These are phyloP conservation scores for Rhagium mordax DNA, from an alignment of 2,888 invertebrate genomes.

Conservation along the genomic window DNA sequence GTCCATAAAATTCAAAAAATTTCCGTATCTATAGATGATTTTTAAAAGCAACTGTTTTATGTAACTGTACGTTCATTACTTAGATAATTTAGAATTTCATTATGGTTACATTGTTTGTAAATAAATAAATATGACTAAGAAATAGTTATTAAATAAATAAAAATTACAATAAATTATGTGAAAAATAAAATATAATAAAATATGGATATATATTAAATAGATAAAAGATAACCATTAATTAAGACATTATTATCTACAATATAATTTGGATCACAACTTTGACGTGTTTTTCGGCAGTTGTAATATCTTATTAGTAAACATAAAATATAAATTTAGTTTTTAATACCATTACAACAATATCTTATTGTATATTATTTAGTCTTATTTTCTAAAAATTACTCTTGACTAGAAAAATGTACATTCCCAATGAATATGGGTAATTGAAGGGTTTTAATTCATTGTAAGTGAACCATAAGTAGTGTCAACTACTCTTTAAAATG, in stretches of 20 bases:
- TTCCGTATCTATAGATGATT: too few relatives aligned
- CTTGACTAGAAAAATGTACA: slow-evolving; percentile 60
- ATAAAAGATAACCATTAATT: too few relatives aligned
- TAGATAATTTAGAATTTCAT: slow-evolving; percentile 40
- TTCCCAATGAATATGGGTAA: slow-evolving; percentile 52
- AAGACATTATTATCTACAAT: slow-evolving; percentile 15
- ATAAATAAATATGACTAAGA: background rate
- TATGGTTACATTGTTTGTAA: background rate
- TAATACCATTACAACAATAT: slow-evolving; percentile 50
- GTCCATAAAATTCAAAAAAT: too few relatives aligned
- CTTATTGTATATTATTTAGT: slow-evolving; percentile 43
- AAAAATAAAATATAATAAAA: slow-evolving; percentile 16
- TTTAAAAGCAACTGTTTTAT: slow-evolving; percentile 14
- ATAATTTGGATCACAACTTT: slow-evolving; percentile 57
- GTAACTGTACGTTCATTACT: background rate
- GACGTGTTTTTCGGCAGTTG: slow-evolving; percentile 56
- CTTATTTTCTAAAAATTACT: slow-evolving; percentile 54
- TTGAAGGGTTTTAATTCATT: slow-evolving; percentile 61
- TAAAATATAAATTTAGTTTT: slow-evolving; percentile 45
- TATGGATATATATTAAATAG: slow-evolving; percentile 15
- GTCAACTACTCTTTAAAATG: slow-evolving; percentile 55
- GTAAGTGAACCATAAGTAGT: slow-evolving; percentile 63
- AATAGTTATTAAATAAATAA: background rate
- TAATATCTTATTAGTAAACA: slow-evolving; percentile 42
- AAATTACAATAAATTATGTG: background rate